These are phyloP conservation scores for Schizaphis graminum DNA, from an alignment of 2,888 invertebrate species.

Conservation along the genomic window DNA sequence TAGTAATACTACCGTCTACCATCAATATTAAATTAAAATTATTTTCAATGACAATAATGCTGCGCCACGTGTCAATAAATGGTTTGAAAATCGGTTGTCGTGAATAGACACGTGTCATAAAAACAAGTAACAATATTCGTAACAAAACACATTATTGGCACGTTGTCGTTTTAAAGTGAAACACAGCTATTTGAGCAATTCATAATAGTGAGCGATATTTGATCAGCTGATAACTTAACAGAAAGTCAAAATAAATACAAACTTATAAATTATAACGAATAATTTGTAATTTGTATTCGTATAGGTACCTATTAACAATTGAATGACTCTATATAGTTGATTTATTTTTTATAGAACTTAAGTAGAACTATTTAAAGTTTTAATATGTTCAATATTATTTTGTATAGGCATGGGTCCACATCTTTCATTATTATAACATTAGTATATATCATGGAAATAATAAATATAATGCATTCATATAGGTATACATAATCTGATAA, in stretches of 20 bases:
- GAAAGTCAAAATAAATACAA: background rate
- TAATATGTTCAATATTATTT: background rate
- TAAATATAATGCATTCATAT: background rate
- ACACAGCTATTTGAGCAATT: background rate
- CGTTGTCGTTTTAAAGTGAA: background rate
- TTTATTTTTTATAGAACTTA: background rate
- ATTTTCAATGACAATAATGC: background rate
- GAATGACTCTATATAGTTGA: background rate
- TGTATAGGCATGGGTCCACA: background rate
- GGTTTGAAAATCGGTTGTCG: background rate
- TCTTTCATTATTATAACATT: background rate
- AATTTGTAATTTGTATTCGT: background rate
- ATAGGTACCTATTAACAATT: background rate
- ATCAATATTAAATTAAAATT: background rate
- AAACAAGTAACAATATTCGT: background rate
- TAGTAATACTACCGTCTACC: background rate
- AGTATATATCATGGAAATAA: background rate
- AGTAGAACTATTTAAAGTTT: background rate
- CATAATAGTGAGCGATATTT: background rate
- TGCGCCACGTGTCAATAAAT: conserved; percentile 23
- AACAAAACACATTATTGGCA: background rate
- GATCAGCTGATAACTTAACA: background rate
- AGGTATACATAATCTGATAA: too few species aligned
- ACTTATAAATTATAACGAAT: background rate
- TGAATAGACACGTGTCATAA: conserved; percentile 36